Conservation (phyloP, 2,888 invertebrate species). For the Tetranychus piercei region DNA sequence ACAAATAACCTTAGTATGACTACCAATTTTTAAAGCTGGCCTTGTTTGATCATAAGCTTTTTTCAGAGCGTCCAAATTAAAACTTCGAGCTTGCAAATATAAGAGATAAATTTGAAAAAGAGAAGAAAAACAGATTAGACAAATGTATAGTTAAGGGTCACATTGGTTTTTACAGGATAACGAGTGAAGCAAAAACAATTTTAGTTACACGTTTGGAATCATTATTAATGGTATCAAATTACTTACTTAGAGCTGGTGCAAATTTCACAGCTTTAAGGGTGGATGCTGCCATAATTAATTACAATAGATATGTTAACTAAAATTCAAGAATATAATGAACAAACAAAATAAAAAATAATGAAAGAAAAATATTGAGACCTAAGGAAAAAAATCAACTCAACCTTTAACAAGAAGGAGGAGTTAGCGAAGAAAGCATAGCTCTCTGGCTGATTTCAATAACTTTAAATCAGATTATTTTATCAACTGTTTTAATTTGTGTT, state of each 20-base stretch:
- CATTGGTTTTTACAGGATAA: background rate
- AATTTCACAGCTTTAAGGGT: background rate
- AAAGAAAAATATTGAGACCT: background rate
- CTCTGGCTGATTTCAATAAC: background rate
- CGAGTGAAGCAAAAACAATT: background rate
- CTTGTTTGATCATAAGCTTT: constrained; percentile 43
- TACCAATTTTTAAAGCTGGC: constrained; percentile 58
- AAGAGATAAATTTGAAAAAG: background rate
- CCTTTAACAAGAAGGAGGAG: background rate
- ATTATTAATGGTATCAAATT: background rate
- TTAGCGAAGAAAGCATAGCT: background rate
- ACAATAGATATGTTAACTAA: background rate
- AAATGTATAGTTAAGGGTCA: background rate
- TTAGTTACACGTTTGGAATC: background rate
- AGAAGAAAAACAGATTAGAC: background rate
- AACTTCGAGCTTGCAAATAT: background rate
- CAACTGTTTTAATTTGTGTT: no score
- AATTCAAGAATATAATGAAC: background rate
- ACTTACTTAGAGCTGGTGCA: constrained; percentile 3
- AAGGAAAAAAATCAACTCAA: background rate
- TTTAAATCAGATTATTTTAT: no score
- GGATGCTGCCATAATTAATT: background rate
- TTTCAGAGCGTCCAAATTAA: background rate
- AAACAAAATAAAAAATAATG: background rate
- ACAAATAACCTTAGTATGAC: constrained; percentile 79